Evolutionary conservation across 2,797 vertebrate genomes (phyloP).

Genomic region (Mus minutoides): DNA sequence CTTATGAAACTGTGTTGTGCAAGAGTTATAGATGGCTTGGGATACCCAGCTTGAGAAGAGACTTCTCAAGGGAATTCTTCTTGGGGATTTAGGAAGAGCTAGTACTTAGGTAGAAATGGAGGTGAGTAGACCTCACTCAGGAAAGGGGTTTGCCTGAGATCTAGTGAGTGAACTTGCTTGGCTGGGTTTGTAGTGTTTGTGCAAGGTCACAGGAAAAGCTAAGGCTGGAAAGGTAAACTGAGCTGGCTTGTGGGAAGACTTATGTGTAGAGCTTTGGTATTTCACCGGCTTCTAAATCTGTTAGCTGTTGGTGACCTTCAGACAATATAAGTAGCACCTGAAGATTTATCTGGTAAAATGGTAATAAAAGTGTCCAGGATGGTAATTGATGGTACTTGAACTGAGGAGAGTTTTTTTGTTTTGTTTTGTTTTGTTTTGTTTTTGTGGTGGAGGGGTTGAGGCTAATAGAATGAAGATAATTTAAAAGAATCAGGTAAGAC

Average conservation of each 20-base stretch:
- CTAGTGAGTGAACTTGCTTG: not conserved
- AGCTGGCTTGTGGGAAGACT: not conserved
- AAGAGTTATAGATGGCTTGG: not conserved
- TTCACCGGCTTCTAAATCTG: not conserved
- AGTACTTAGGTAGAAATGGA: slow-evolving; percentile 4
- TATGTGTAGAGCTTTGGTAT: not conserved
- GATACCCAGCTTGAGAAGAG: not conserved
- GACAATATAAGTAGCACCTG: not conserved
- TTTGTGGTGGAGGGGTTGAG: not conserved
- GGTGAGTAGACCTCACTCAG: not conserved
- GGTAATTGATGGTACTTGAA: not conserved
- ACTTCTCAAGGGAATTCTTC: too few relatives aligned
- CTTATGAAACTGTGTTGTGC: not conserved
- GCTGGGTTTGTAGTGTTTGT: not conserved
- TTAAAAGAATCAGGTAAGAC: slow-evolving; percentile 69
- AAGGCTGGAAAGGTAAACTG: not conserved
- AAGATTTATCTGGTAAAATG: slow-evolving; percentile 3
- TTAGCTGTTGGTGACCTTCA: slow-evolving; percentile 32
- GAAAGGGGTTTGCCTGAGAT: not conserved
- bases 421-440: not conserved
- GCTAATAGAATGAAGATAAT: slow-evolving; percentile 39
- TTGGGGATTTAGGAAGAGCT: slow-evolving; percentile 16
- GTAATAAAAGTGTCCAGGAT: not conserved
- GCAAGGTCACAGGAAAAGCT: slow-evolving; percentile 1
- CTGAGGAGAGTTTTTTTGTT: not conserved